Evolutionary conservation across 2,113 vertebrate genomes (phyloP).

Genomic region (rat (Rattus norvegicus)): DNA sequence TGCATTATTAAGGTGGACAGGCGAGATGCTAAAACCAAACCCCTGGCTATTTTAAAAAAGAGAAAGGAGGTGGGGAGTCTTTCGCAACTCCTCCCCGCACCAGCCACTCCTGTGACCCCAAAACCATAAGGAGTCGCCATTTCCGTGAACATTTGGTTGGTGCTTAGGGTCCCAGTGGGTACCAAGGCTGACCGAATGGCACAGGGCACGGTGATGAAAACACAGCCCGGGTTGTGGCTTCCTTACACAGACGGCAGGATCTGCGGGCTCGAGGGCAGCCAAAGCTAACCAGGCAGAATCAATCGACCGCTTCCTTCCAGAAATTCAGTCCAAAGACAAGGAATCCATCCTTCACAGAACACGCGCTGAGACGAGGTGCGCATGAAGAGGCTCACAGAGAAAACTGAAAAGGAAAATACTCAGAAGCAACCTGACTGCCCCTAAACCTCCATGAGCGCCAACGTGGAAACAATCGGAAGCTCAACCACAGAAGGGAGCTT

Average conservation of each 20-base stretch:
- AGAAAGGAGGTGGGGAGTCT: neutral
- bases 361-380: neutral
- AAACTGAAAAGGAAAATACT: neutral
- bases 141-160: neutral
- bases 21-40: constrained; percentile 15
- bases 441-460: neutral
- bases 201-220: constrained; percentile 3
- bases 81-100: neutral
- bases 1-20: constrained; percentile 9
- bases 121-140: neutral
- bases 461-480: neutral
- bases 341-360: constrained; percentile 24
- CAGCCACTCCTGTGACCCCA: constrained; percentile 4
- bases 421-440: neutral
- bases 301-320: neutral
- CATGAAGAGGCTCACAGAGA: neutral
- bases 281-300: neutral
- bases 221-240: neutral
- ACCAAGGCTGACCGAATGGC: neutral
- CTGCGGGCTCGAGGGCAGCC: neutral
- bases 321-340: constrained; percentile 18
- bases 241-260: neutral
- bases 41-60: neutral
- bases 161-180: neutral
- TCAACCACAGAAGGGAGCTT: neutral